Base-by-base conservation (phyloP, 2,888 invertebrate genomes). In the Dryocosmus kuriphilus region DNA sequence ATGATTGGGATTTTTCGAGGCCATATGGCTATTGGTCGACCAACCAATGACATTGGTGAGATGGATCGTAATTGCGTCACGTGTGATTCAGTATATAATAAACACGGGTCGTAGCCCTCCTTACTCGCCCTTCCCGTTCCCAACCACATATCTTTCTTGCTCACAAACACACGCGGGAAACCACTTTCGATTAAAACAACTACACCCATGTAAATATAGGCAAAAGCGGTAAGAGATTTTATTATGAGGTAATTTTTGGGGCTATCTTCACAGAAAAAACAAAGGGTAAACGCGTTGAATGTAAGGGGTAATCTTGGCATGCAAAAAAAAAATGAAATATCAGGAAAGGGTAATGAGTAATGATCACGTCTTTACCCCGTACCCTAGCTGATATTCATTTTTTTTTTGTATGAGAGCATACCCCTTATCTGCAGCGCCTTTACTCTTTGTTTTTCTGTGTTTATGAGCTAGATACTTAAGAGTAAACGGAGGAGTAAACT, bases 61-160 rank as follows among this genome's bases (percentile, higher is more conserved):
- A 65, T 65, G 65, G 65, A 65, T 65, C 38, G 14, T 41, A 41
- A 65, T 65, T 41, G 65, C 63, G 35, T 63, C 63, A 63, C 63
- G 35, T 22, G 63, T 8, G 63, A 38, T n/a, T 63, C 63, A 63
- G 35, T 63, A 16, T 38, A 38, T 41, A 65, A 41, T 65, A 65
- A 65, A 65, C 65, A 65, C 65, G 24, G 65, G 65, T 65, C 65
- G 65, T 65, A 65, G 65, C 41, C 65, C 65, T 65, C 65, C 11
- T 57, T 22, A 57, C 57, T 24, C 14, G 38, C 38, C 38, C 65
- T 65, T 38, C n/a, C 24, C 41, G 38, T 65, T 41, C 65, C n/a
- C 22, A 4, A 16, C 24, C 24, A n/a, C 11, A 65, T 38, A 24
- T 65, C 41, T 65, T 24, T 65, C 38, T 65, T 38, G 35, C 35